Evolutionary conservation across 1,140 invertebrate species (phyloP).

Genomic region (Drosophila virilis): DNA sequence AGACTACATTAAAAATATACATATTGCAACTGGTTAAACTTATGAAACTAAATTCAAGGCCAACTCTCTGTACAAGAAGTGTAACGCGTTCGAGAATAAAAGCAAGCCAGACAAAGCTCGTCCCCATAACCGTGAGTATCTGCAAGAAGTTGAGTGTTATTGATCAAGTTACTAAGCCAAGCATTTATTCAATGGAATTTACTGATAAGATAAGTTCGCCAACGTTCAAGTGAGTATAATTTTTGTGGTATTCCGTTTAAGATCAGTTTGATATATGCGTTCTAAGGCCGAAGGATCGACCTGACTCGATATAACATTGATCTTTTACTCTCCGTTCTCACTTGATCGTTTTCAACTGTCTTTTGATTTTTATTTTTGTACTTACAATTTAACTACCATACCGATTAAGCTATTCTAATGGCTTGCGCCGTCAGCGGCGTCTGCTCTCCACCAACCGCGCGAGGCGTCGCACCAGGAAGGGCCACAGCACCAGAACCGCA

Average conservation of each 20-base stretch:
- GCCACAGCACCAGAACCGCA: conserved; percentile 86
- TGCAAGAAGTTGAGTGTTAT: conserved; percentile 2
- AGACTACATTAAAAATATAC: conserved; percentile 34
- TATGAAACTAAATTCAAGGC: conserved; percentile 53
- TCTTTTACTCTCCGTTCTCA: too few relatives aligned
- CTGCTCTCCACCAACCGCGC: conserved; percentile 54
- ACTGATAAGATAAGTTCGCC: too few relatives aligned
- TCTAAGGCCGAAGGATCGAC: too few relatives aligned
- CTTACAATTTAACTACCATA: conserved; percentile 73
- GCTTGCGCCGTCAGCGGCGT: conserved; percentile 56
- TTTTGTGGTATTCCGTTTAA: too few relatives aligned
- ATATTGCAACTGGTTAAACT: conserved; percentile 72
- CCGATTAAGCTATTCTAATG: conserved; percentile 19
- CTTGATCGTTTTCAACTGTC: too few relatives aligned
- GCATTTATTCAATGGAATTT: not conserved
- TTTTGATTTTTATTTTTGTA: not conserved
- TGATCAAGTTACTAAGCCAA: too few relatives aligned
- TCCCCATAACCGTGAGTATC: conserved; percentile 34
- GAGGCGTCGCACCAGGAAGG: conserved; percentile 85
- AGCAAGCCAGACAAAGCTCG: conserved; percentile 29
- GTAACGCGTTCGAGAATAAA: conserved; percentile 49
- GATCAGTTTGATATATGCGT: too few relatives aligned
- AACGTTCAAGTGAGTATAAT: too few relatives aligned
- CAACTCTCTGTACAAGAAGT: conserved; percentile 70
- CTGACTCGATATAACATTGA: too few relatives aligned